Evolutionary conservation across 2,888 invertebrate genomes (phyloP), one percentile per base, ranked within the genome.

Genomic region (Ornithoptera priamus): DNA sequence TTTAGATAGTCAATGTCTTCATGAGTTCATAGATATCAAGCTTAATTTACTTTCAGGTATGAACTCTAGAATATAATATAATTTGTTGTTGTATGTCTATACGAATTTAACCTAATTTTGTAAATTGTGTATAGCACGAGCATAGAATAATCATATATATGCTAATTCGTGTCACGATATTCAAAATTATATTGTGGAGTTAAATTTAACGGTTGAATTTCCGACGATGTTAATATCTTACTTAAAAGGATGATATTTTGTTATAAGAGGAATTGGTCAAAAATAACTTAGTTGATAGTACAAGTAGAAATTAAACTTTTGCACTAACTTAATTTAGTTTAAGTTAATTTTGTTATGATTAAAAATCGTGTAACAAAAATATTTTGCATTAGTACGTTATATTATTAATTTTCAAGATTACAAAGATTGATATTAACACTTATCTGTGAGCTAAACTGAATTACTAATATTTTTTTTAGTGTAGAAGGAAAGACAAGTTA

Each of bases 61-160:
- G 50, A 18, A 12, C 18, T 50, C 15, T 5, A 18, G 15, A 50
- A 50, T 50, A 50, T 50, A 50, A 50, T 15, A 15, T 17, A 50
- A 39, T 50, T 15, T 17, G 50, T 17, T 50, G 50, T 50, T 5
- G 15, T 50, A 17, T 50, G 17, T 50, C 3, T 50, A 17, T 50
- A 50, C 50, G 18, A 12, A 42, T 22, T 65, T 65, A 57, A 56
- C 24, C 56, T 65, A 65, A 65, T n/a, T 56, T 20, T 20, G 46
- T 59, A 59, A 59, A 65, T 20, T 56, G 18, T 20, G 59, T 46
- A 65, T 59, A 65, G 46, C 58, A 59, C 59, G 42, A 58, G 65
- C 58, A 65, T 17, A 8, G 18, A 58, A 58, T 59, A 22, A 46
- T 65, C 65, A 65, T 65, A 65, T 59, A 46, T 65, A 65, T 65